Percentiles rank a stretch among this genome's conserved stretches.
Conservation (phyloP, 64 coral and sea anemone genomes). For the Porites lutea region DNA sequence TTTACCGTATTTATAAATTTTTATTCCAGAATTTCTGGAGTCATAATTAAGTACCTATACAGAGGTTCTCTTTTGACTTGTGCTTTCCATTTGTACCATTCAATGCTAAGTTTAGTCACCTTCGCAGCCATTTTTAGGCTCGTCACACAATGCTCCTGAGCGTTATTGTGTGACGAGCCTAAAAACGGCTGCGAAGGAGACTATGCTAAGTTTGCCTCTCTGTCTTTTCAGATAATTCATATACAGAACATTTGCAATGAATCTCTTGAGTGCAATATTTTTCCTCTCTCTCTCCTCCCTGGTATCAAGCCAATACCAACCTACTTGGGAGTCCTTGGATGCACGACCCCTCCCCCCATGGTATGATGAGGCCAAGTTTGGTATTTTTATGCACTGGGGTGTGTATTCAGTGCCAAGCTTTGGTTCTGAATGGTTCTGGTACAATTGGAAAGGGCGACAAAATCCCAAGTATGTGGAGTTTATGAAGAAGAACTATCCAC, state of each 20-base stretch:
- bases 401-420: conserved; percentile 96
- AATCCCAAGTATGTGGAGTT: conserved; percentile 75
- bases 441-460: conserved; percentile 75
- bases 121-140: no score
- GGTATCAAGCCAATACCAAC: conserved; percentile 66
- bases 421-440: conserved; percentile 94
- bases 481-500: conserved; percentile 87
- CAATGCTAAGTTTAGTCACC: no score
- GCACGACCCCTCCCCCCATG: conserved; percentile 79
- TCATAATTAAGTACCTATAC: no score
- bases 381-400: conserved; percentile 97
- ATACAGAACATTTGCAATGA: neutral
- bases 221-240: no score
- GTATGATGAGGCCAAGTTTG: conserved; percentile 99
- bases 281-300: neutral
- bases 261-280: neutral
- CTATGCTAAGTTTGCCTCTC: no score
- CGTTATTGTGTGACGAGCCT: no score
- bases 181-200: no score
- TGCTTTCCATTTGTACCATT: no score
- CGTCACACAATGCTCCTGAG: no score
- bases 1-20: no score
- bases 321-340: conserved; percentile 96
- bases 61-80: no score
- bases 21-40: no score